phyloP scores from a whole-genome alignment of 2,888 invertebrate species.

The Pseudeuparius sepicola region DNA sequence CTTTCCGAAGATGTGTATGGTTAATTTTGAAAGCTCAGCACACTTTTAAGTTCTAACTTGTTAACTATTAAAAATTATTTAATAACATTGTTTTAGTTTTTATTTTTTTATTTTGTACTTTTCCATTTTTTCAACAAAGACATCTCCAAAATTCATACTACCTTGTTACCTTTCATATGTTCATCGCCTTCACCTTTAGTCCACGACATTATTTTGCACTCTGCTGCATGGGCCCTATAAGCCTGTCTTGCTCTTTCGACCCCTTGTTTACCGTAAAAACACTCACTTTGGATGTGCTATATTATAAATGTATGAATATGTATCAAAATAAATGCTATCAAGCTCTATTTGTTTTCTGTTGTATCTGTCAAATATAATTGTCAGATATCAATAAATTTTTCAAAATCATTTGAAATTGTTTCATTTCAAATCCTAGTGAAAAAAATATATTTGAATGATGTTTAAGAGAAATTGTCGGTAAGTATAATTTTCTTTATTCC shows the following conservation, averaged over 20 bases:
- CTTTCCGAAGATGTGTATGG: conserved; percentile 30
- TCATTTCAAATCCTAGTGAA: no score
- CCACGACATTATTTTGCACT: conserved; percentile 38
- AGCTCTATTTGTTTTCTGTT: conserved; percentile 43
- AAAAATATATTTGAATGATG: no score
- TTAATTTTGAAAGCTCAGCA: conserved; percentile 37
- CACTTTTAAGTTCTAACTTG: conserved; percentile 39
- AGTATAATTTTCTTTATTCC: no score
- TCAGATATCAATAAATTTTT: conserved; percentile 42
- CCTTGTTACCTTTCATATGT: conserved; percentile 30
- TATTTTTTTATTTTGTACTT: conserved; percentile 32
- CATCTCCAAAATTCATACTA: conserved; percentile 20
- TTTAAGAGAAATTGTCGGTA: no score
- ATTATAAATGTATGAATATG: conserved; percentile 43
- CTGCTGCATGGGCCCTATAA: conserved; percentile 36
- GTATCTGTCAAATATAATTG: conserved; percentile 41
- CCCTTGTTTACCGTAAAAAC: conserved; percentile 38
- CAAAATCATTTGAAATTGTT: conserved; percentile 33
- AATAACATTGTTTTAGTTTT: conserved; percentile 39
- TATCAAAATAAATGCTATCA: conserved; percentile 43
- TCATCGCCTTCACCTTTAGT: conserved; percentile 32
- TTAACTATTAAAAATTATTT: conserved; percentile 40
- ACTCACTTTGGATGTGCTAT: conserved; percentile 44
- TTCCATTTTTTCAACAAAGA: conserved; percentile 33
- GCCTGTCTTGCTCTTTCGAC: conserved; percentile 24